These are phyloP conservation scores for Anoplopoma fimbria DNA, from an alignment of 2,113 vertebrate genomes.

Conservation along the genomic window DNA sequence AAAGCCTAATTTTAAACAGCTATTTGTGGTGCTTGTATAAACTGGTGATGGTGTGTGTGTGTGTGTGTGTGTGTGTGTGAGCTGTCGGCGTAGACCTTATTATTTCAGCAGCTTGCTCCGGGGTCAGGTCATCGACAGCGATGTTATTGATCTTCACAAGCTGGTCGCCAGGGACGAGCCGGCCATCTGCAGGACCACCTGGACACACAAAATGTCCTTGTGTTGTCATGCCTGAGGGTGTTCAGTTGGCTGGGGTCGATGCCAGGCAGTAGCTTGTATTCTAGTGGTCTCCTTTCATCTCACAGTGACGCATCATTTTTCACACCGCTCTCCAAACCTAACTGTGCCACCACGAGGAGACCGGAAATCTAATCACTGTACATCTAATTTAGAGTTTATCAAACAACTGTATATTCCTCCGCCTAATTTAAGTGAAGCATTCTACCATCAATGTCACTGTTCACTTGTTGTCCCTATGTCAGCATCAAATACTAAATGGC, in stretches of 20 bases:
- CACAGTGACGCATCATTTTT: conserved; percentile 23
- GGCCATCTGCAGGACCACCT: conserved; percentile 94
- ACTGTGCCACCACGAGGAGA: neutral
- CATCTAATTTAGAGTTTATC: neutral
- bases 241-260: neutral
- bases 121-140: conserved; percentile 84
- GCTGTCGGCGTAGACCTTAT: conserved; percentile 86
- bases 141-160: conserved; percentile 91
- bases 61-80: conserved; percentile 22
- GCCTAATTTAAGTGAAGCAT: neutral
- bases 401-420: neutral
- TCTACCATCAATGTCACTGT: neutral
- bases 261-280: conserved; percentile 35
- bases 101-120: conserved; percentile 87
- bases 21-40: conserved; percentile 1
- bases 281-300: conserved; percentile 54
- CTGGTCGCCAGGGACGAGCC: conserved; percentile 92
- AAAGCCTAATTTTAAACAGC: neutral
- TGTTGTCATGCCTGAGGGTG: conserved; percentile 48
- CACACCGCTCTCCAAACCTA: neutral
- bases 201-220: conserved; percentile 69
- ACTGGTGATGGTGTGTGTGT: conserved; percentile 7
- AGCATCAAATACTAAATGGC: neutral
- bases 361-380: neutral
- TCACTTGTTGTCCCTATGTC: neutral